Evolutionary conservation across 2,888 invertebrate species (phyloP), one percentile per base, ranked within the genome.

Genomic region (Hydriomena furcata): DNA sequence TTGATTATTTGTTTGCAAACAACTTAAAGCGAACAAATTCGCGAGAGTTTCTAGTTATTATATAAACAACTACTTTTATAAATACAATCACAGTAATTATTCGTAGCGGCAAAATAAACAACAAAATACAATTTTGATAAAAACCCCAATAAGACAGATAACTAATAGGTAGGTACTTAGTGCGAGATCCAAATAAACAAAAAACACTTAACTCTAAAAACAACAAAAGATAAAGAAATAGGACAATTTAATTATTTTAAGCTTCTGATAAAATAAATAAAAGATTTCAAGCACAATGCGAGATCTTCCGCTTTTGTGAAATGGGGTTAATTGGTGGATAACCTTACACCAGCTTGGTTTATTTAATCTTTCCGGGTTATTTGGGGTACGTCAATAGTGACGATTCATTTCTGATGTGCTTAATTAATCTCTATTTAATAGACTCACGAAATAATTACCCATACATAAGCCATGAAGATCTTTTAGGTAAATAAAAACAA

Each of bases 281-380:
- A 40, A 55, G 69, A 77, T 73, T 71, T 74, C 66, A 68, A 60
- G 52, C 49, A 59, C 63, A 56, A 50, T 23, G 51, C 52, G 44
- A 45, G 50, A 60, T 63, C 63, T 62, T 64, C 53, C 44, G 58
- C 59, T 20, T 35, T 67, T 17, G 66, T 65, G 53, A 70, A 77
- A 71, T 66, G 68, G 71, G 77, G 76, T 68, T 79, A 76, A 76
- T 76, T 68, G 69, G 65, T 65, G 46, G 79, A 79, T 84, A 83
- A 83, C 84, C 82, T 83, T 79, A 82, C 73, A 68, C 66, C 58
- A 51, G 54, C 56, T 52, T 60, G 54, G 61, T 60, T 63, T 63
- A 71, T 64, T 66, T 66, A 69, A 66, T 50, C 66, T 63, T 32
- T 13, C 24, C 7, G n/a, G 12, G 7, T 24, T 6, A 31, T 46